Evolutionary conservation across 2,797 vertebrate genomes (phyloP), one percentile per base, ranked within the genome.

Genomic region (Coregonus sp.): DNA sequence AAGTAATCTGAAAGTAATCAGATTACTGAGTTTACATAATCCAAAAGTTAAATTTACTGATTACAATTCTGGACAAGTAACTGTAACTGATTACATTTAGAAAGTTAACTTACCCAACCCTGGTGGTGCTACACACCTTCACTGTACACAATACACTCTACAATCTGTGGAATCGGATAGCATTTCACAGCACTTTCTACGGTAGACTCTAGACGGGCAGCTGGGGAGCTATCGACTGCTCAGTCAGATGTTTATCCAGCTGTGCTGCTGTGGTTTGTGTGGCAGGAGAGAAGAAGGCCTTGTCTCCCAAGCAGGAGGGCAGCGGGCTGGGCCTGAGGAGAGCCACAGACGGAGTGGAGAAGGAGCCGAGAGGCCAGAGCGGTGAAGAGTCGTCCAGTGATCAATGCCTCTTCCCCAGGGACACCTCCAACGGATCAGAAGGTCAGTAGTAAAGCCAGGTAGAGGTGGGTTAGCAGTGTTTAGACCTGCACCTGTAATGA

Each of bases 201-300:
- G 1, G 52, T 18, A n/a, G 1, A 56, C 15, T 4, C 52, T 18
- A 9, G 6, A 29, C 18, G 20, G 59, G 20, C 20, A 20, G 9
- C 9, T 63, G 20, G 11, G n/a, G 20, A 65, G 20, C 61, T 29
- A 29, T 65, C 11, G 61, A 29, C 52, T 56, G 52, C 52, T 56
- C 16, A 20, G 56, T 67, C 25, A 11, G 20, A 66, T 67, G 31
- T 15, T 31, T 12, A 6, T 16, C 65, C 12, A 2, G n/a, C 40
- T 59, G 54, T 56, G 4, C 4, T 66, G 63, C 63, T 29, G 65
- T 31, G 29, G 69, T 51, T 33, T 73, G 31, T 70, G 51, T 80
- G 75, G 78, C 82, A 96, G 94, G 94, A 92, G 94, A 86, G 81
- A 97, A 97, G 92, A 98, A 98, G 72, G 94, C 90, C 61, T 82